These are phyloP conservation scores for Rattus rattus DNA, from an alignment of 2,113 vertebrate genomes.

Conservation along the genomic window DNA sequence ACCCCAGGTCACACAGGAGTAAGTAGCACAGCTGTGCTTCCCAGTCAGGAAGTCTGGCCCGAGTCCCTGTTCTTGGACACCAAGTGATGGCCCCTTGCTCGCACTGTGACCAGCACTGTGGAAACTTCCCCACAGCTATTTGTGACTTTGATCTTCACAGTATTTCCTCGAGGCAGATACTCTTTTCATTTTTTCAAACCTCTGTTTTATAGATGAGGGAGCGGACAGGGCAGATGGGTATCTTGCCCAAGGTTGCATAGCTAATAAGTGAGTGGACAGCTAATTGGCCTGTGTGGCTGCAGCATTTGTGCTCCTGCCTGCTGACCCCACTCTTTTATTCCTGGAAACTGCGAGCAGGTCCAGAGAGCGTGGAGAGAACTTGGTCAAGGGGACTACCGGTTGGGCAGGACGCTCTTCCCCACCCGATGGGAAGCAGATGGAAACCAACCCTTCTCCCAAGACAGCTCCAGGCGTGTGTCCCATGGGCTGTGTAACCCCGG, in stretches of 20 bases:
- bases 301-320: background rate
- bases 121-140: background rate
- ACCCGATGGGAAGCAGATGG: background rate
- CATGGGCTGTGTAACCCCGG: background rate
- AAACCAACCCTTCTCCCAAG: background rate
- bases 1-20: background rate
- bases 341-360: background rate
- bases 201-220: constrained; percentile 1
- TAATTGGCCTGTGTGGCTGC: background rate
- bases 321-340: background rate
- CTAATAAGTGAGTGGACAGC: background rate
- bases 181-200: background rate
- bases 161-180: background rate
- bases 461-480: background rate
- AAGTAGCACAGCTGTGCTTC: background rate
- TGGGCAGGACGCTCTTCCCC: background rate
- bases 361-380: background rate
- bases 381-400: background rate
- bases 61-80: background rate
- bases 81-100: background rate
- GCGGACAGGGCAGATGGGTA: background rate
- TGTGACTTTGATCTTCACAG: background rate
- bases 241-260: background rate
- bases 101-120: background rate
- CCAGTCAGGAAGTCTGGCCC: background rate